Evolutionary conservation across 2,113 vertebrate species (phyloP).

Genomic region (Erinaceus europaeus): DNA sequence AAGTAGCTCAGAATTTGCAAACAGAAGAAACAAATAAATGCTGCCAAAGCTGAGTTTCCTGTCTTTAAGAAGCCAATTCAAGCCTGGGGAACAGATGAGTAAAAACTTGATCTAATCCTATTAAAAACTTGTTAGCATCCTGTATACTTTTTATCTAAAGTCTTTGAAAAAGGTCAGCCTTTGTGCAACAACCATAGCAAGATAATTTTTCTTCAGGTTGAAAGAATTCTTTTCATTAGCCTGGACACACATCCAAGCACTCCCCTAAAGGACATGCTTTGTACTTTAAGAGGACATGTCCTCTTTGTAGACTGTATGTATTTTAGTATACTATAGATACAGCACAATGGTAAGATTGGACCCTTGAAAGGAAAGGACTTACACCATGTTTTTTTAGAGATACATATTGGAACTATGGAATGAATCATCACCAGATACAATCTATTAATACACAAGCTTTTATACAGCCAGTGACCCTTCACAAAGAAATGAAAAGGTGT

Average conservation of each 20-base stretch:
- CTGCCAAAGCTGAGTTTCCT: constrained; percentile 18
- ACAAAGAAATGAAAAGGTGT: constrained; percentile 26
- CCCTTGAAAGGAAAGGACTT: background rate
- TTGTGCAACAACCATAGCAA: background rate
- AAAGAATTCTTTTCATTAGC: constrained; percentile 30
- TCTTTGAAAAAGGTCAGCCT: constrained; percentile 32
- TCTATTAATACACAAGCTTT: constrained; percentile 61
- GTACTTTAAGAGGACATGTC: background rate
- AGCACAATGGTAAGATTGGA: background rate
- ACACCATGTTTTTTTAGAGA: background rate
- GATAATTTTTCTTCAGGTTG: constrained; percentile 48
- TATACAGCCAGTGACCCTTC: constrained; percentile 25
- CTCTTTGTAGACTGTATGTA: constrained; percentile 21
- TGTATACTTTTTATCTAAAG: background rate
- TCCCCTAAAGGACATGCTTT: constrained; percentile 14
- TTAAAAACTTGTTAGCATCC: constrained; percentile 40
- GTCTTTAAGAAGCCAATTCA: background rate
- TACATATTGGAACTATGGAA: background rate
- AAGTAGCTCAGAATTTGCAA: background rate
- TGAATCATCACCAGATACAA: constrained; percentile 1
- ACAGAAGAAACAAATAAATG: background rate
- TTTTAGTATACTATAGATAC: background rate
- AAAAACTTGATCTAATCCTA: background rate
- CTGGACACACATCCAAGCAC: background rate
- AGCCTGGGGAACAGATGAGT: background rate